These are phyloP conservation scores for Trisateles emortualis DNA, from an alignment of 2,888 invertebrate genomes.

Conservation along the genomic window DNA sequence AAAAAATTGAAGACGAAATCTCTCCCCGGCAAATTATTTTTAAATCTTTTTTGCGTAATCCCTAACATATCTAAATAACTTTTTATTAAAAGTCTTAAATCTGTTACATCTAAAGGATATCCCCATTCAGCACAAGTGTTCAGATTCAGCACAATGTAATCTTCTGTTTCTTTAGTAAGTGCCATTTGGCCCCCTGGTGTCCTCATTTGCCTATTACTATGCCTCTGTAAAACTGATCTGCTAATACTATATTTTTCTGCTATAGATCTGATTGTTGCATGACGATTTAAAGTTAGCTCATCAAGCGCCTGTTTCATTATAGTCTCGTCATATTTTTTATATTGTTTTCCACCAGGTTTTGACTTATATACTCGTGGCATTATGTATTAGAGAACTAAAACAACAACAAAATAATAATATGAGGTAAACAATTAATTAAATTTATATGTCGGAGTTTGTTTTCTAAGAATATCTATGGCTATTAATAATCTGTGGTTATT, in stretches of 20 bases:
- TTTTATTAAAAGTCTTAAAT: conserved; percentile 27
- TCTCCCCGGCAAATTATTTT: conserved; percentile 27
- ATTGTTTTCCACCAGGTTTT: conserved; percentile 9
- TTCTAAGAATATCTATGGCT: too few species aligned
- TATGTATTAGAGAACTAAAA: neutral
- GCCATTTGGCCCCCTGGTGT: neutral
- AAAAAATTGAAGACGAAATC: conserved; percentile 20
- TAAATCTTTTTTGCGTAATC: conserved; percentile 16
- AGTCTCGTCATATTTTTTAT: conserved; percentile 11
- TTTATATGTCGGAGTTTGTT: too few species aligned
- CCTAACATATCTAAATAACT: conserved; percentile 22
- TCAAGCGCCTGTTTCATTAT: conserved; percentile 2
- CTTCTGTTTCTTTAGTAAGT: conserved; percentile 1
- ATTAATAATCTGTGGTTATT: too few species aligned
- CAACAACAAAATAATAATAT: neutral
- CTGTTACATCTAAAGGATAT: conserved; percentile 10
- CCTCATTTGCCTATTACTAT: neutral
- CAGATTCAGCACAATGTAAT: conserved; percentile 3
- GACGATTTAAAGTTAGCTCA: neutral
- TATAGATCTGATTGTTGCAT: neutral
- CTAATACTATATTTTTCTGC: conserved; percentile 5
- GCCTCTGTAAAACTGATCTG: neutral
- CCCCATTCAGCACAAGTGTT: conserved; percentile 8
- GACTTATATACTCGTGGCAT: conserved; percentile 10
- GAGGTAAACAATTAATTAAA: too few species aligned